Base-by-base conservation (phyloP, 2,888 invertebrate genomes). In the Vannuccia rotundouncinata region DNA sequence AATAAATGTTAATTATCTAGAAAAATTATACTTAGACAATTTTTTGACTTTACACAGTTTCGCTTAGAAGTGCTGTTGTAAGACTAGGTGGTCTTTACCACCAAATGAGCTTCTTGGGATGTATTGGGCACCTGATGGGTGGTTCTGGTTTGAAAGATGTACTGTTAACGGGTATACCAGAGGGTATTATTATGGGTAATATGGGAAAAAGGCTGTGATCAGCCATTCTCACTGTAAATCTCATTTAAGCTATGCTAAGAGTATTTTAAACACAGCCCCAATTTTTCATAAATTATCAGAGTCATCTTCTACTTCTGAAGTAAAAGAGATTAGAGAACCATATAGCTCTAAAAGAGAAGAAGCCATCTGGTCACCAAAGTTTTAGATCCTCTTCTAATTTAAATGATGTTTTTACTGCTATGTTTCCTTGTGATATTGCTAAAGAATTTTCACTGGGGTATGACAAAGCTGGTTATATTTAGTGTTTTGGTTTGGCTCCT, bases 341-440 rank as follows among this genome's bases (percentile, higher is more conserved):
- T 17, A 45, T 45, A 17, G 45, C 45, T 45, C 45, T 10, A 45
- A 45, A 17, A 45, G 45, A 45, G 45, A 5, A 17, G 45, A 45
- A 45, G 45, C 45, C 45, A 45, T 45, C 5, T 45, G 45, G 45
- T 66, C 66, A 66, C 25, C 22, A 66, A 66, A 66, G 66, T 66
- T 66, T 66, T 66, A 66, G 66, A 66, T 66, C 66, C 66, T 66
- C 66, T 66, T 66, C 66, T 66, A 66, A 66, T 66, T 66, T 66
- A 27, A 66, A 66, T 66, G 66, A 66, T 27, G 66, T 66, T 66
- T 66, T 66, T 27, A 22, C 66, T 66, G 66, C 17, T 17, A 66
- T 66, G 66, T 66, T 66, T 66, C 66, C 66, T 66, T 66, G 66
- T 66, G 66, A 66, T 66, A 66, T 66, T 66, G 66, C 66, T 27